These are phyloP conservation scores for Hirtodrosophila confusa DNA, from an alignment of 2,888 invertebrate species.

Conservation along the genomic window DNA sequence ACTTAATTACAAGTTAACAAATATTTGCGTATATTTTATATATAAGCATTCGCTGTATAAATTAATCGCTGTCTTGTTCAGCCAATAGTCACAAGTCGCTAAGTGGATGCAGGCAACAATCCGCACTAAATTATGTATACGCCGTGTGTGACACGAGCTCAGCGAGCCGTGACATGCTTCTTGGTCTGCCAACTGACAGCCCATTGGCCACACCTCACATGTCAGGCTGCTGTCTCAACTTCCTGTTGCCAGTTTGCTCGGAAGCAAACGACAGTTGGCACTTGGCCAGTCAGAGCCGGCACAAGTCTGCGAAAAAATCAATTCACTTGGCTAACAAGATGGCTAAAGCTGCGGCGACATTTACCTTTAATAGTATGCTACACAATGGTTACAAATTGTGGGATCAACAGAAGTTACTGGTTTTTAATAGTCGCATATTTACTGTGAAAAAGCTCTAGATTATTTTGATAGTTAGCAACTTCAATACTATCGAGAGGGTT, in stretches of 20 bases:
- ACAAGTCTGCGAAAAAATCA: slow-evolving; percentile 13
- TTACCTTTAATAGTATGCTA: too few species aligned
- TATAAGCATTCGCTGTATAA: slow-evolving; percentile 10
- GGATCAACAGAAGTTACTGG: too few species aligned
- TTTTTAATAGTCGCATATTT: too few species aligned
- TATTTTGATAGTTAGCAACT: too few species aligned
- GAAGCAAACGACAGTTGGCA: slow-evolving; percentile 32
- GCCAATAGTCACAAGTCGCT: background rate
- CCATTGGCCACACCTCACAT: slow-evolving; percentile 33
- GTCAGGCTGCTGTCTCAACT: slow-evolving; percentile 16
- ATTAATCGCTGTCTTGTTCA: slow-evolving; percentile 19
- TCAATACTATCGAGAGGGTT: too few species aligned
- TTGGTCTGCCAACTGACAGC: slow-evolving; percentile 21
- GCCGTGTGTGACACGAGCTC: slow-evolving; percentile 33
- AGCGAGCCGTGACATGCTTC: slow-evolving; percentile 18
- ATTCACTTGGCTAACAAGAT: slow-evolving; percentile 13
- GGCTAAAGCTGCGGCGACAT: background rate
- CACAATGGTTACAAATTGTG: too few species aligned
- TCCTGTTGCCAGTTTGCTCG: slow-evolving; percentile 5
- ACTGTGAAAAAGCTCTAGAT: too few species aligned
- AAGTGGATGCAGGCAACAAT: background rate
- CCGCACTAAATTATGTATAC: slow-evolving; percentile 48
- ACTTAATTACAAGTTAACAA: slow-evolving; percentile 52
- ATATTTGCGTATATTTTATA: slow-evolving; percentile 13
- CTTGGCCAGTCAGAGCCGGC: slow-evolving; percentile 9